Percentiles rank a stretch among this genome's conserved stretches.
Conservation (phyloP, 2,797 vertebrate species). For the Pseudomugil gertrudae region DNA sequence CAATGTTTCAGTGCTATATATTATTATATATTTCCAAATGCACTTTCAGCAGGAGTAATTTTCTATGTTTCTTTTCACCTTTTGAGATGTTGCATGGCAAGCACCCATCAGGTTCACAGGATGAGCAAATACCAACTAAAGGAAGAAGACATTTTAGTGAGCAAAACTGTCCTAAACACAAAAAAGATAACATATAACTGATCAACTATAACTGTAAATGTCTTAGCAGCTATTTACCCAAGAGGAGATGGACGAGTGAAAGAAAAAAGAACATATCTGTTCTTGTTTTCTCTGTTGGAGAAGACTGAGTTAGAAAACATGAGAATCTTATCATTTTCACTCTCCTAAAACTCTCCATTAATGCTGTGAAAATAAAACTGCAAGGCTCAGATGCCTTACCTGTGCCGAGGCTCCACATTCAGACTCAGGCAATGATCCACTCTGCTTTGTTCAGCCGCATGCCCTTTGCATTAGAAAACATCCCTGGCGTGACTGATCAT, state of each 20-base stretch:
- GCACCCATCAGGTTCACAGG: constrained; percentile 4
- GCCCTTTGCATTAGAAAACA: constrained; percentile 13
- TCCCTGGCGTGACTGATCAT: constrained; percentile 16
- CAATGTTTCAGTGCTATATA: constrained; percentile 11
- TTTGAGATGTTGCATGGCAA: constrained; percentile 1
- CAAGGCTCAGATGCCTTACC: not conserved
- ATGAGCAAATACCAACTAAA: constrained; percentile 19
- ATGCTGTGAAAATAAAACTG: not conserved
- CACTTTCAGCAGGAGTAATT: constrained; percentile 1
- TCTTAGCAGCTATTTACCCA: constrained; percentile 33
- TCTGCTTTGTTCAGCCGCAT: constrained; percentile 48
- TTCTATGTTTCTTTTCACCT: constrained; percentile 23
- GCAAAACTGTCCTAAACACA: not conserved
- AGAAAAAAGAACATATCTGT: constrained; percentile 4
- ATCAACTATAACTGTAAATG: constrained; percentile 1
- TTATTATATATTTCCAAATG: constrained; percentile 16
- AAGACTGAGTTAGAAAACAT: constrained; percentile 2
- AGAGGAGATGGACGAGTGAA: constrained; percentile 38
- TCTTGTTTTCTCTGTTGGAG: constrained; percentile 35
- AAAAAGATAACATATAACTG: not conserved
- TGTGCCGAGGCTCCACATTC: constrained; percentile 43
- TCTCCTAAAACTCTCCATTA: not conserved
- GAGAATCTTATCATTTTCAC: not conserved
- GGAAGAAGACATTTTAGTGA: not conserved
- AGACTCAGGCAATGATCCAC: constrained; percentile 4